These are phyloP conservation scores for Siphamia tubifer DNA, from an alignment of 2,113 vertebrate species.

Conservation along the genomic window DNA sequence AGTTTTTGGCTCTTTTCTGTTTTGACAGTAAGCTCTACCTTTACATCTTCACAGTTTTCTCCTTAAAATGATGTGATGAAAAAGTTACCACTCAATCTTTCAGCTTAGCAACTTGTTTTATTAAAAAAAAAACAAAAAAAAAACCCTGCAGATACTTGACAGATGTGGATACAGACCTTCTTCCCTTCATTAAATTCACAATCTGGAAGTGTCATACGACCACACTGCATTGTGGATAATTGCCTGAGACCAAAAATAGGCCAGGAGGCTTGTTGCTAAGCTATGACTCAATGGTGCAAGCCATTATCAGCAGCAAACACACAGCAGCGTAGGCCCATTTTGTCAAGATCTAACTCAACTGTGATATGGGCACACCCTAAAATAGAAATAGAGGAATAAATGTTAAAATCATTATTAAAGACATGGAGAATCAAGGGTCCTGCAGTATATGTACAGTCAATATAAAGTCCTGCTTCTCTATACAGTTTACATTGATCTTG, in stretches of 20 bases:
- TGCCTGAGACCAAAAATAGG: conserved; percentile 69
- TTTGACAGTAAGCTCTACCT: too few relatives aligned
- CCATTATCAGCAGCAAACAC: conserved; percentile 50
- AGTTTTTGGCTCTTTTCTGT: too few relatives aligned
- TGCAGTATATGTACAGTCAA: neutral
- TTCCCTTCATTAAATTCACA: conserved; percentile 35
- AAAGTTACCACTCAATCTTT: neutral
- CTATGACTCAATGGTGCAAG: conserved; percentile 55
- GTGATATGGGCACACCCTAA: conserved; percentile 38
- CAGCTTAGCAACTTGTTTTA: conserved; percentile 2
- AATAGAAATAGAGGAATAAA: conserved; percentile 24
- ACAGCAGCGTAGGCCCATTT: conserved; percentile 6
- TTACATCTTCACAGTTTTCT: neutral
- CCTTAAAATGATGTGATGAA: neutral
- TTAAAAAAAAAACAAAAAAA: neutral
- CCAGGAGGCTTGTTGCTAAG: conserved; percentile 66
- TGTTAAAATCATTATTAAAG: neutral
- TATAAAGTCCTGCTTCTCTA: neutral
- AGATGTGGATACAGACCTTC: conserved; percentile 22
- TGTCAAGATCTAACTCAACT: conserved; percentile 40
- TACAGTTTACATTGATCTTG: neutral
- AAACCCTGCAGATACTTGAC: conserved; percentile 16
- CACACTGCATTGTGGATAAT: conserved; percentile 57
- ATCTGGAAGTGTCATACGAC: conserved; percentile 42
- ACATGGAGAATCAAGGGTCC: neutral